phyloP scores from a whole-genome alignment of 2,113 vertebrate genomes.

The Glaucidium brasilianum region DNA sequence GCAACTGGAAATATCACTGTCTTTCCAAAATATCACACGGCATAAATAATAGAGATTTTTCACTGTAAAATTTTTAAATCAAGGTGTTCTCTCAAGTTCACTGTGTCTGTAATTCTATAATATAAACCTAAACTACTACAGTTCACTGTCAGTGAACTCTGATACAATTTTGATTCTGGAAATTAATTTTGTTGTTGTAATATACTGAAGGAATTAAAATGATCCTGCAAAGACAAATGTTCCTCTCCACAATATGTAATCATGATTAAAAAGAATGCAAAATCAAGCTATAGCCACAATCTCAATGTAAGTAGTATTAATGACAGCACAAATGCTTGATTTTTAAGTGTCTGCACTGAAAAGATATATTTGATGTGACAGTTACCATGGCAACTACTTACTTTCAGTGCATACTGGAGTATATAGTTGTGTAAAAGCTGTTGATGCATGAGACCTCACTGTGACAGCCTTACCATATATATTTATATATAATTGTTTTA shows the following conservation, averaged over 20 bases:
- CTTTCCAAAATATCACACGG: not conserved
- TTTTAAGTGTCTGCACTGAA: not conserved
- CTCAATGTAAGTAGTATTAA: not conserved
- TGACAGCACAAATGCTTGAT: not conserved
- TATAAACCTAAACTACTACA: not conserved
- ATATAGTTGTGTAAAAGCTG: not conserved
- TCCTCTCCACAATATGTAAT: not conserved
- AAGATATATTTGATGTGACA: constrained; percentile 3
- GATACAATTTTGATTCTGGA: not conserved
- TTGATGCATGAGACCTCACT: not conserved
- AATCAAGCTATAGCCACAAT: not conserved
- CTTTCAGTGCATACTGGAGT: not conserved
- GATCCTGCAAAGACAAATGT: not conserved
- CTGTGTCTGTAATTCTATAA: not conserved
- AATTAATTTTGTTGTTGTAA: not conserved
- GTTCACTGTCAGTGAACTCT: not conserved
- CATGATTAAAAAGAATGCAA: not conserved
- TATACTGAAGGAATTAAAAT: not conserved
- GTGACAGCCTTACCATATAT: not conserved
- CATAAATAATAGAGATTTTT: not conserved
- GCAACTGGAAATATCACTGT: not conserved
- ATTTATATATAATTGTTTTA: not conserved
- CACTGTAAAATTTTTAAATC: not conserved
- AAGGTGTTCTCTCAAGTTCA: not conserved
- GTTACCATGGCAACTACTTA: not conserved